Conservation (phyloP, 2,888 invertebrate species). For the Axea sp. region DNA sequence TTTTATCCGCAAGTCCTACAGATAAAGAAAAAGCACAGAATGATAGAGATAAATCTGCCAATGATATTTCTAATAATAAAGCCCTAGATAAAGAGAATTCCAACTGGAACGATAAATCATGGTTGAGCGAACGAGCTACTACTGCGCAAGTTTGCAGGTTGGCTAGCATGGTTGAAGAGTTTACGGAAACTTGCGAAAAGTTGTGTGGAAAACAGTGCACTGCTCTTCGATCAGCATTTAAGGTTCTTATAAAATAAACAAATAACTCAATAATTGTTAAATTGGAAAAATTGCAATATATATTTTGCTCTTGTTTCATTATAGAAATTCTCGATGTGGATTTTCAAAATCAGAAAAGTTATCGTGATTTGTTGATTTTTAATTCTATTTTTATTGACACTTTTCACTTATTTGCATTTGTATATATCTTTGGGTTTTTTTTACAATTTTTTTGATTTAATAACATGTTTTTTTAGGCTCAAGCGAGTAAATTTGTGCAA, state of each 20-base stretch:
- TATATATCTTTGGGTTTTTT: too few species aligned
- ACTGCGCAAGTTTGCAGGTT: slow-evolving; percentile 89
- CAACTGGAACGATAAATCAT: slow-evolving; percentile 77
- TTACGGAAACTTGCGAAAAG: slow-evolving; percentile 87
- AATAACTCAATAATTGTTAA: too few species aligned
- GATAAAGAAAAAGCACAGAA: slow-evolving; percentile 80
- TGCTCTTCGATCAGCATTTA: slow-evolving; percentile 89
- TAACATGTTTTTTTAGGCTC: slow-evolving; percentile 79
- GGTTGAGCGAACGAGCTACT: slow-evolving; percentile 85
- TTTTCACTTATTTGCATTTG: too few species aligned
- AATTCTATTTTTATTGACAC: too few species aligned
- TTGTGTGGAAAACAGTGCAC: slow-evolving; percentile 88
- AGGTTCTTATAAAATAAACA: slow-evolving; percentile 75
- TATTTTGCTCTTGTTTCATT: too few species aligned
- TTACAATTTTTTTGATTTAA: slow-evolving; percentile 7
- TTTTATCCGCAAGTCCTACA: slow-evolving; percentile 88
- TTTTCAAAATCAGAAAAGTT: slow-evolving; percentile 2
- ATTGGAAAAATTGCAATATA: too few species aligned
- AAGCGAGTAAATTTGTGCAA: slow-evolving; percentile 94
- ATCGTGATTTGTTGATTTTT: too few species aligned
- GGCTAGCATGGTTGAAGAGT: slow-evolving; percentile 88
- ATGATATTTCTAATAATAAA: slow-evolving; percentile 66
- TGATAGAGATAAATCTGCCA: slow-evolving; percentile 72
- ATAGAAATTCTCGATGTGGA: slow-evolving; percentile 2
- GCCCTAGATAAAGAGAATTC: slow-evolving; percentile 69